Conservation (phyloP, 1,140 invertebrate species). For the Wasmannia auropunctata region DNA sequence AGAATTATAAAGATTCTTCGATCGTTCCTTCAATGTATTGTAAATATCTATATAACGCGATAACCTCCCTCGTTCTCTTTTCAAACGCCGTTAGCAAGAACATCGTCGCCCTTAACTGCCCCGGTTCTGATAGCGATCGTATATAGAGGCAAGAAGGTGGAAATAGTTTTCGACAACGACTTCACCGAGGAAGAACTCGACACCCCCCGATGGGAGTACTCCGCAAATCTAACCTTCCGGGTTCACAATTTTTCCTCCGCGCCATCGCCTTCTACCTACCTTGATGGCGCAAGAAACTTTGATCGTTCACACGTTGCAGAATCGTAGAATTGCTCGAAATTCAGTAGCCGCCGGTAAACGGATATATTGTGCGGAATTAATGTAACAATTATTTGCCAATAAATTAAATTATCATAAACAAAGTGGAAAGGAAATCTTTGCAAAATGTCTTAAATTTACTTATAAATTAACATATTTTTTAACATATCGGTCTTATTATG, state of each 20-base stretch:
- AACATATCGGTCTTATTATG: neutral
- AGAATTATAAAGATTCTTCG: constrained; percentile 32
- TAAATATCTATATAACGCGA: constrained; percentile 61
- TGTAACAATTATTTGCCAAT: neutral
- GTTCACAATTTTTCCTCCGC: constrained; percentile 42
- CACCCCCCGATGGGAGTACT: constrained; percentile 49
- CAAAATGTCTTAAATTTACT: neutral
- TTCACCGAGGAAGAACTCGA: constrained; percentile 42
- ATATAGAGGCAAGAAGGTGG: constrained; percentile 15
- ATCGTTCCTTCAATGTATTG: constrained; percentile 32
- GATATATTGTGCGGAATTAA: neutral
- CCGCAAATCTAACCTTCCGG: constrained; percentile 64
- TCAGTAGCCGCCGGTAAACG: neutral
- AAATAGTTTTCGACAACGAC: constrained; percentile 57
- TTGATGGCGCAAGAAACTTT: constrained; percentile 41
- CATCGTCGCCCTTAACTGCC: constrained; percentile 53
- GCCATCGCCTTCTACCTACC: constrained; percentile 7
- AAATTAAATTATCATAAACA: neutral
- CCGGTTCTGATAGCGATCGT: constrained; percentile 57
- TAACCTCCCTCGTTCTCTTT: neutral
- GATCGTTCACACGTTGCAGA: constrained; percentile 17
- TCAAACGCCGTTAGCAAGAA: constrained; percentile 43
- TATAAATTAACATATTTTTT: neutral
- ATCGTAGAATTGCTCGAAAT: constrained; percentile 31
- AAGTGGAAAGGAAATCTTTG: neutral